Base-by-base conservation (phyloP, 1,140 invertebrate genomes). In the Drosophila orena region DNA sequence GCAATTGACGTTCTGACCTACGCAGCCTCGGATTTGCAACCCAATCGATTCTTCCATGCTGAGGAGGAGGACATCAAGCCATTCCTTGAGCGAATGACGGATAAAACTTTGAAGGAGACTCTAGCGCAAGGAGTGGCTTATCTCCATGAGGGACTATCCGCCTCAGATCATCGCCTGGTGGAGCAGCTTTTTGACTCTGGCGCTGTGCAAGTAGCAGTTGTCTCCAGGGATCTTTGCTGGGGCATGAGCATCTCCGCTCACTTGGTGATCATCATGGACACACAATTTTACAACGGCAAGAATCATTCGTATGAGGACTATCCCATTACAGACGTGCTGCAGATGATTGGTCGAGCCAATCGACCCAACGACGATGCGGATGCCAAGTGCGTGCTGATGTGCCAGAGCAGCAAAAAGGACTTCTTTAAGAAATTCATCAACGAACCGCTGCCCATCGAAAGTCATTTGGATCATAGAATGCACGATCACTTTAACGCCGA, bases 401-500 rank as follows among this genome's bases (percentile, higher is more conserved):
- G 99, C 93, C 98, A 99, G 90, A 97, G 95, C 60, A 98, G 98
- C 2, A 99, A 99, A 92, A 99, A 99, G 93, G 98, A 99, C 81
- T 99, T 99, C 93, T 99, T 98, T 93, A 99, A 99, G 91, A 99
- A 99, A 92, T 99, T 99, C 91, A 93, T 99, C 12, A 99, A 98
- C 92, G 99, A 99, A 92, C 98, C 98, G 6, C 92, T 99, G 37
- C 99, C 99, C 1, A 96, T 99, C n/a, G 98, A 99, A 93, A 98
- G 97, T 74, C 98, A 99, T 93, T 93, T 99, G 78, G 98, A 99
- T 93, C 98, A 99, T 90, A 95, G 97, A 75, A 94, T 99, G 3
- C 99, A 99, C 92, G 99, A 99, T 94, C 99, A 99, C 93, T 99
- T 99, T 92, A 99, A 99, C 94, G 98, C 99, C 0, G 99, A 99